A percentile compares a stretch with the other conserved stretches of the same genome.
These are phyloP conservation scores for Ischnus inquisitorius DNA, from an alignment of 2,888 invertebrate genomes.

Conservation along the genomic window DNA sequence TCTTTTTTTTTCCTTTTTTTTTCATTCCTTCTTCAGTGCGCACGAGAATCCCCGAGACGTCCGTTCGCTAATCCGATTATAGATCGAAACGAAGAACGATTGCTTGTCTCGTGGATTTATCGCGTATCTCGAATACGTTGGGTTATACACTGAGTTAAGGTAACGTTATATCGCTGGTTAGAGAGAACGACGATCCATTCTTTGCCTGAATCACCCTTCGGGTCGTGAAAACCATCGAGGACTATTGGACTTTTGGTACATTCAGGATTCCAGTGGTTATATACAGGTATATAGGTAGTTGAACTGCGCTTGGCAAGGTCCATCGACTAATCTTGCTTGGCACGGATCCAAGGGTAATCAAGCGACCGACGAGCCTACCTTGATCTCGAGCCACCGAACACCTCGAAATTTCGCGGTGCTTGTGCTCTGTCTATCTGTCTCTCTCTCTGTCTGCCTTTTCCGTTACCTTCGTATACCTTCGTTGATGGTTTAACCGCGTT, in stretches of 20 bases:
- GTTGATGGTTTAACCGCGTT: constrained; percentile 2
- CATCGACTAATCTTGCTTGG: constrained; percentile 75
- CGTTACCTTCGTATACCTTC: background rate
- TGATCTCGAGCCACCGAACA: constrained; percentile 57
- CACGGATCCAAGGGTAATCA: constrained; percentile 72
- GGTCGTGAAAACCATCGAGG: constrained; percentile 22
- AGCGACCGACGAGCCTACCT: constrained; percentile 58
- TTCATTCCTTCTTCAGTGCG: constrained; percentile 34
- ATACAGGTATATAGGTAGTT: background rate
- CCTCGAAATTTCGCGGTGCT: constrained; percentile 53
- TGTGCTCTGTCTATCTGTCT: background rate
- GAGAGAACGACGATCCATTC: constrained; percentile 47
- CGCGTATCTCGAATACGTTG: constrained; percentile 53
- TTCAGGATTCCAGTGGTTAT: background rate
- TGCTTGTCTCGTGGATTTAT: constrained; percentile 65
- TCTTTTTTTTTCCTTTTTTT: constrained; percentile 33
- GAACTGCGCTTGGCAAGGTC: constrained; percentile 56
- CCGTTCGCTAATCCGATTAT: constrained; percentile 66
- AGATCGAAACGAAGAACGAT: constrained; percentile 67
- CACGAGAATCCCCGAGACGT: constrained; percentile 57
- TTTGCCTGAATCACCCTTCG: constrained; percentile 21
- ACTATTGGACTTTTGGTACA: constrained; percentile 5
- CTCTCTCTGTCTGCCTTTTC: background rate
- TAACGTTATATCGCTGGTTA: constrained; percentile 2
- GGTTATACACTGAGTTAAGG: constrained; percentile 29